A percentile compares a stretch with the other conserved stretches of the same genome.
These are phyloP conservation scores for Eilema griseolum DNA, from an alignment of 2,888 invertebrate species.

Conservation along the genomic window DNA sequence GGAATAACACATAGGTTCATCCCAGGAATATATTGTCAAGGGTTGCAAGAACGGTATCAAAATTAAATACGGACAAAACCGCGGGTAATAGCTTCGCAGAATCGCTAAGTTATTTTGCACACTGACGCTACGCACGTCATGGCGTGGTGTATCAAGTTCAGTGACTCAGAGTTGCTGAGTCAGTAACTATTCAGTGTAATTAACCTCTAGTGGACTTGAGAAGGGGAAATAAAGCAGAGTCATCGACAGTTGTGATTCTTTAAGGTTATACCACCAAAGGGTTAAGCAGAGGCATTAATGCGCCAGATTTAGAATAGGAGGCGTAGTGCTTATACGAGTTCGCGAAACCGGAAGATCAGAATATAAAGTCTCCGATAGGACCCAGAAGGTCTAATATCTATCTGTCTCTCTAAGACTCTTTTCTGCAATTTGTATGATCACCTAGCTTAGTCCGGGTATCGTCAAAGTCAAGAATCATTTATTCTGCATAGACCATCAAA, in stretches of 20 bases:
- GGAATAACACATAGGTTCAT: no score
- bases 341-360: no score
- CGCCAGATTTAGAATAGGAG: no score
- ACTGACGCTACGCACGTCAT: constrained; percentile 32
- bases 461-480: no score
- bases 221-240: not conserved
- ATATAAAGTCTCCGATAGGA: not conserved
- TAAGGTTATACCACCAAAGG: not conserved
- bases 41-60: no score
- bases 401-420: not conserved
- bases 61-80: no score
- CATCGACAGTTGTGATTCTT: not conserved
- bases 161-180: constrained; percentile 51
- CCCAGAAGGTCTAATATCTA: not conserved
- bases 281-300: no score
- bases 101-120: constrained; percentile 8
- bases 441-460: no score
- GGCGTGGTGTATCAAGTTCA: constrained; percentile 49
- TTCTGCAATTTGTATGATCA: no score
- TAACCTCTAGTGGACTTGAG: constrained; percentile 20
- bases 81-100: not conserved
- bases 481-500: no score
- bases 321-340: no score
- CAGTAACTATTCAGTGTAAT: constrained; percentile 35
- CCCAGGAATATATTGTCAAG: no score